phyloP scores from a whole-genome alignment of 2,888 invertebrate genomes.

The Drepana falcataria region DNA sequence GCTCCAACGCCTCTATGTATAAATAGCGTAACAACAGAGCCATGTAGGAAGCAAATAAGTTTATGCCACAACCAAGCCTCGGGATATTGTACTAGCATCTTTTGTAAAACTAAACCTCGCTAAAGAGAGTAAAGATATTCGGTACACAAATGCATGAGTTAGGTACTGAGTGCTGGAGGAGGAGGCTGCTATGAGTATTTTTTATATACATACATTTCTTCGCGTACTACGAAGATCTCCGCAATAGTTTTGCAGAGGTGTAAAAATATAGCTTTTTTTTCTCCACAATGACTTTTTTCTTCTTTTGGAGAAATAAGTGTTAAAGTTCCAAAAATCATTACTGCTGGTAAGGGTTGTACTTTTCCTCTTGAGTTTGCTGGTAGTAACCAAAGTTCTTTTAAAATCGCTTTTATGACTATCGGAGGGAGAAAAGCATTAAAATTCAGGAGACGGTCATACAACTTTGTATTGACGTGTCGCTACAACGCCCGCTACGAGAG shows the following conservation, averaged over 20 bases:
- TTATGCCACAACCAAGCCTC: slow-evolving; percentile 25
- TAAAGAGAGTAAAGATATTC: slow-evolving; percentile 6
- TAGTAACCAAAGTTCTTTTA: slow-evolving; percentile 32
- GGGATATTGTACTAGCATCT: slow-evolving; percentile 31
- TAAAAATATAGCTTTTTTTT: no score
- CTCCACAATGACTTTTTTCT: no score
- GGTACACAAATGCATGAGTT: slow-evolving; percentile 25
- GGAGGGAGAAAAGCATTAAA: slow-evolving; percentile 67
- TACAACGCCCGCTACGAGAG: slow-evolving; percentile 30
- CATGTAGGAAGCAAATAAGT: neutral
- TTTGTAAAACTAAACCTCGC: slow-evolving; percentile 21
- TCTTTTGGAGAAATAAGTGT: no score
- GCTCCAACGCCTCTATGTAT: neutral
- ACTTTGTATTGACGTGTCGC: slow-evolving; percentile 55
- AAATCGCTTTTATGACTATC: slow-evolving; percentile 70
- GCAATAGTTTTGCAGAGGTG: no score
- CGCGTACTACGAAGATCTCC: no score
- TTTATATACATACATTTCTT: no score
- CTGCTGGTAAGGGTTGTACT: no score
- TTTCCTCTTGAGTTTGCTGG: slow-evolving; percentile 2
- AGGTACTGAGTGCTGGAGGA: slow-evolving; percentile 19
- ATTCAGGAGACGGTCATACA: slow-evolving; percentile 64
- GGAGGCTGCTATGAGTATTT: slow-evolving; percentile 46
- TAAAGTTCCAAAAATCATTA: no score
- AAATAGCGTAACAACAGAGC: neutral